Evolutionary conservation across 2,797 vertebrate genomes (phyloP), one percentile per base, ranked within the genome.

Genomic region (Borostomias antarcticus): DNA sequence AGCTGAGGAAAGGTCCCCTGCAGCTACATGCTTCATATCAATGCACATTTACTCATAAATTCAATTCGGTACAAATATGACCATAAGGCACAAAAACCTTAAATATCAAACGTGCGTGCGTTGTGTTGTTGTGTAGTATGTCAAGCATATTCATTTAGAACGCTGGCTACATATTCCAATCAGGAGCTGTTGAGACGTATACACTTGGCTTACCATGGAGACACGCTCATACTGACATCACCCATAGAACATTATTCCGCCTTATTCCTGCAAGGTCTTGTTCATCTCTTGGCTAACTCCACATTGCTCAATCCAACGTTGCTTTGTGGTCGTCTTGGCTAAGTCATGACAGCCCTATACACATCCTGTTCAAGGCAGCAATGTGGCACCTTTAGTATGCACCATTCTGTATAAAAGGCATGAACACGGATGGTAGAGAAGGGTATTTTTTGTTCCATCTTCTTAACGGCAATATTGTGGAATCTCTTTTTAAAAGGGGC

Each of bases 21-120:
- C 76, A 88, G 91, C 91, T 86, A 91, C 86, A 89, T 91, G 89
- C 90, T 90, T 91, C 90, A 89, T 89, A 89, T 88, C 88, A 88
- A 77, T 89, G 89, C 89, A 80, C 90, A 91, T 85, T 89, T 86
- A 88, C 86, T 91, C 88, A 91, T 89, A 88, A 89, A 91, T 90
- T 88, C 82, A 91, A 88, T 91, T 90, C 82, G 43, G 87, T 87
- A 84, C 82, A 85, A 91, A 90, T 89, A 88, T 91, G 88, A 92
- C 90, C 91, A 87, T 83, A 79, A 90, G 88, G 88, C 88, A 89
- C 80, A 70, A 66, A 88, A 82, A 87, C 88, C 89, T 88, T 86
- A 91, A 90, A 91, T 90, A 88, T 88, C 86, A 89, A 90, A 87
- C 82, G 82, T 88, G 87, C 81, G 85, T 86, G 85, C 76, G 84